A percentile compares a stretch with the other conserved stretches of the same genome.
Evolutionary conservation across 2,888 invertebrate species (phyloP).

Genomic region (Heliconius ethilla): DNA sequence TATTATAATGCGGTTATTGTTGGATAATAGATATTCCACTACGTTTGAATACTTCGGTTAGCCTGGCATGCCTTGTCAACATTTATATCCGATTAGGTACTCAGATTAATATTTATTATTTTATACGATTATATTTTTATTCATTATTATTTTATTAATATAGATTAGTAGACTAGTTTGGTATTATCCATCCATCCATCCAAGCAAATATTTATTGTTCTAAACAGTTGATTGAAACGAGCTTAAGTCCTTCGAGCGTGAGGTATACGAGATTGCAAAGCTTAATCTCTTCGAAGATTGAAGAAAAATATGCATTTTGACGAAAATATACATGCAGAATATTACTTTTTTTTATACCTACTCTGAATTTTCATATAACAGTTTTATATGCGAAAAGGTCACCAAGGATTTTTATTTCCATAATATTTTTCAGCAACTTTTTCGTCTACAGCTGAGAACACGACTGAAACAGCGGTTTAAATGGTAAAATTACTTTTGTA

Average conservation of each 20-base stretch:
- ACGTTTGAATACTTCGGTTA: neutral
- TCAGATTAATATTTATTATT: neutral
- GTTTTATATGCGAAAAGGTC: constrained; percentile 31
- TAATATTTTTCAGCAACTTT: constrained; percentile 28
- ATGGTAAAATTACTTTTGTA: constrained; percentile 9
- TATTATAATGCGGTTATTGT: too few species aligned
- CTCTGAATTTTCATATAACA: constrained; percentile 26
- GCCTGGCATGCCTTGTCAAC: neutral
- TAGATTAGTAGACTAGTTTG: neutral
- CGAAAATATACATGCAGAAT: constrained; percentile 26
- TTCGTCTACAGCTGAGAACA: constrained; percentile 21
- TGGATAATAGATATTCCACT: neutral
- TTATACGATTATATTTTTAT: neutral
- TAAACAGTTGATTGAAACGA: constrained; percentile 41
- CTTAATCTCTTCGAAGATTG: constrained; percentile 36
- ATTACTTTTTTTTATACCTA: constrained; percentile 24
- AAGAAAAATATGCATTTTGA: constrained; percentile 28
- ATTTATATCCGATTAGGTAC: neutral
- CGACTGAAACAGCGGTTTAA: constrained; percentile 7
- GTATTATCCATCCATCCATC: too few species aligned
- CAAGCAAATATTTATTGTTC: constrained; percentile 40
- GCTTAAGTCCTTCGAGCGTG: constrained; percentile 29
- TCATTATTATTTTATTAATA: neutral
- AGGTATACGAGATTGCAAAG: constrained; percentile 31
- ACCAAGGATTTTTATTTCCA: constrained; percentile 21